Evolutionary conservation across 2,888 invertebrate species (phyloP).

Genomic region (Siphonodentalium dalli): DNA sequence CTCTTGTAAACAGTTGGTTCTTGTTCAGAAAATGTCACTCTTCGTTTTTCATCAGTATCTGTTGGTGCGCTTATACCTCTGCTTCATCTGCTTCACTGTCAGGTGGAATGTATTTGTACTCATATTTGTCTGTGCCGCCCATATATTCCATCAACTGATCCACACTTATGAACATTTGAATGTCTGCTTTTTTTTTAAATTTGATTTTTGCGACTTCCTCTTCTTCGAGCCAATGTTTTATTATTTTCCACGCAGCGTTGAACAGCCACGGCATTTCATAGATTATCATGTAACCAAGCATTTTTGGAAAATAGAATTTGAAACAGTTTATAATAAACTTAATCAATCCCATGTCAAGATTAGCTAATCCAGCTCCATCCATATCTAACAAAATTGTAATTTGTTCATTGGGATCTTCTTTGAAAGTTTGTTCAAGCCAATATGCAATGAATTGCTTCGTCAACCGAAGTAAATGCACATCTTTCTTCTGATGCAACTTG

Average conservation of each 20-base stretch:
- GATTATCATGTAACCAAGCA: slow-evolving; percentile 80
- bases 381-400: slow-evolving; percentile 91
- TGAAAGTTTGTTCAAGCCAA: slow-evolving; percentile 77
- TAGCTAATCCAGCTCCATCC: slow-evolving; percentile 83
- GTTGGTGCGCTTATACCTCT: slow-evolving; percentile 5
- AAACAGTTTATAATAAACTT: slow-evolving; percentile 86
- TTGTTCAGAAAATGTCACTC: slow-evolving; percentile 57
- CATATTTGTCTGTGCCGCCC: slow-evolving; percentile 60
- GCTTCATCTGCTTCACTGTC: slow-evolving; percentile 24
- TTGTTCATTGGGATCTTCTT: slow-evolving; percentile 70
- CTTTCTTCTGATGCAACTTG: slow-evolving; percentile 82
- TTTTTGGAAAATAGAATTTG: slow-evolving; percentile 85
- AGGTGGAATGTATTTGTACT: slow-evolving; percentile 35
- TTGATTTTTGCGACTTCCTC: slow-evolving; percentile 89
- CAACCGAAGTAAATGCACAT: slow-evolving; percentile 77
- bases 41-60: slow-evolving; percentile 29
- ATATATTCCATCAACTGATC: slow-evolving; percentile 71
- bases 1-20: slow-evolving; percentile 40
- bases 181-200: slow-evolving; percentile 76
- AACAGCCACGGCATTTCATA: slow-evolving; percentile 95
- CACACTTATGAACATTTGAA: slow-evolving; percentile 77
- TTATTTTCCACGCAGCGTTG: slow-evolving; percentile 88
- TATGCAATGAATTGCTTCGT: slow-evolving; percentile 83
- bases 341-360: slow-evolving; percentile 91
- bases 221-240: slow-evolving; percentile 85